Evolutionary conservation across 2,113 vertebrate species (phyloP), one percentile per base, ranked within the genome.

Genomic region (Gallinago undulata): DNA sequence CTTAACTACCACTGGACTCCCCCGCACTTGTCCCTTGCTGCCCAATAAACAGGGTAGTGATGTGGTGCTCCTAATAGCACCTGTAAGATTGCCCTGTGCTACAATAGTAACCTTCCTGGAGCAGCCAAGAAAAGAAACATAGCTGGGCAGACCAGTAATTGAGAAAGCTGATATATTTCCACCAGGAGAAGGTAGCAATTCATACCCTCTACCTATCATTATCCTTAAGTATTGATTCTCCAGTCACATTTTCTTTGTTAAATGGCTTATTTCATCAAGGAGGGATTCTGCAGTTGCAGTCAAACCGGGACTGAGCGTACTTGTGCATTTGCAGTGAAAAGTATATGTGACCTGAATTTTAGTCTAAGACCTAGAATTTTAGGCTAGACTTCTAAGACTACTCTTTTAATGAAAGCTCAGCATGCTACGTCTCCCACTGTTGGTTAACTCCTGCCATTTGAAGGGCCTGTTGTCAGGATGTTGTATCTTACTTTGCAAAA

Each of bases 181-280:
- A 62, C 48, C 13, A 57, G 63, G 55, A 90, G 56, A 81, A 93
- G 48, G 53, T 51, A 93, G 33, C 5, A 86, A 62, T 93, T 95
- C 69, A 68, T 60, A 87, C 39, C 41, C 45, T 96, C 60, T 87
- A 37, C 70, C 72, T 80, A 56, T 66, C 69, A 64, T 91, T 79
- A 94, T 50, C 73, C 77, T 72, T 64, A 55, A 53, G 35, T 91
- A 93, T 89, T 59, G 84, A 94, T 96, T 69, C 84, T 75, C 31
- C 39, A 78, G 92, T 72, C 83, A 78, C 50, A 85, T 85, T 94
- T 96, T 89, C 89, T 79, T 90, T 78, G 83, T 90, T 91, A 84
- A 90, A 94, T 83, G 60, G 67, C 66, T 87, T 87, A 60, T 70
- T 94, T 90, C 89, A 92, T 62, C 73, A 90, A 74, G 62, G 69